Evolutionary conservation across 2,797 vertebrate species (phyloP), one percentile per base, ranked within the genome.

Genomic region (Eupleurogrammus muticus): DNA sequence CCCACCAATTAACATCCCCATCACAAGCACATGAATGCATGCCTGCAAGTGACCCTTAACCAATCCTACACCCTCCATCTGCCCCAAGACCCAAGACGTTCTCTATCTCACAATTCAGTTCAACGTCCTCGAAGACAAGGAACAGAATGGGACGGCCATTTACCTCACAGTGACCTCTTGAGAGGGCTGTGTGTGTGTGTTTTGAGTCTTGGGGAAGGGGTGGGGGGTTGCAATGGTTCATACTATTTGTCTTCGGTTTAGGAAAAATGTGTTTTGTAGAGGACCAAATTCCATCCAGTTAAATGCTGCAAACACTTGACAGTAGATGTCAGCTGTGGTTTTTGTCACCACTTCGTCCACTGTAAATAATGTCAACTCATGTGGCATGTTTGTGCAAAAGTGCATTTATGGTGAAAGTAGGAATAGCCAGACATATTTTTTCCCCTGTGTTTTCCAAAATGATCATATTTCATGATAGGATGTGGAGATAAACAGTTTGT

Each of bases 321-420:
- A 87, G 79, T 74, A 70, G 63, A 75, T 80, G 81, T 67, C 83
- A 53, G 76, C 66, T 87, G 89, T 91, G 90, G 87, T 89, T 92
- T 89, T 80, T 89, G 86, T 91, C 90, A 90, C 82, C 77, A 80
- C 89, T 90, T 79, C 82, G 87, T 89, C 89, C 89, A 83, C 85
- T 89, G 87, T 92, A 92, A 91, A 92, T 89, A 92, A 89, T 89
- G 89, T 89, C 90, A 91, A 84, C 84, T 83, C 70, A 67, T 84
- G 83, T 80, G 78, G 79, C 65, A 50, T 90, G 91, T 88, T 90
- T 89, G 83, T 82, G 79, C 80, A 80, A 86, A 88, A 91, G 85
- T 75, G 83, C 87, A 81, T 90, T 87, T 88, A 85, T 84, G 72
- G 77, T 63, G 65, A 87, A 90, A 90, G 88, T 84, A 82, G 73